A percentile compares a stretch with the other conserved stretches of the same genome.
These are phyloP conservation scores for Lagocephalus sceleratus DNA, from an alignment of 2,797 vertebrate species.

Conservation along the genomic window DNA sequence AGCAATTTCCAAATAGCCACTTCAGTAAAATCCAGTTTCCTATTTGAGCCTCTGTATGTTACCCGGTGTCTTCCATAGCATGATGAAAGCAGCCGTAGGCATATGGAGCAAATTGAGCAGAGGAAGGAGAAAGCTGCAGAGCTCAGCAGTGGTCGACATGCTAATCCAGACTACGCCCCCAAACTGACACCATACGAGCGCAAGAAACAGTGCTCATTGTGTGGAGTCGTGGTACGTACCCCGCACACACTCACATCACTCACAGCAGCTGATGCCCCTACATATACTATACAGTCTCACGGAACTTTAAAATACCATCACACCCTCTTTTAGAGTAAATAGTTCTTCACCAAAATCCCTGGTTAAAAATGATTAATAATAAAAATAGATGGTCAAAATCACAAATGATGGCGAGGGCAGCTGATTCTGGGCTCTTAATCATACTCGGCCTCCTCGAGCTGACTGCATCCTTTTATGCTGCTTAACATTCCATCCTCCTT, in stretches of 20 bases:
- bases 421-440: too few species aligned
- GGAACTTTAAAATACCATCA: too few species aligned
- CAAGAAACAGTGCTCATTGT: constrained; percentile 95
- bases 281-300: neutral
- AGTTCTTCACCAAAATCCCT: neutral
- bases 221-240: constrained; percentile 83
- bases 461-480: too few species aligned
- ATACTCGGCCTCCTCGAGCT: too few species aligned
- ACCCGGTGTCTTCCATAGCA: constrained; percentile 75
- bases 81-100: constrained; percentile 94
- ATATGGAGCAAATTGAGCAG: constrained; percentile 99
- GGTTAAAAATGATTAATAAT: too few species aligned
- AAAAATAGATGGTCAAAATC: too few species aligned
- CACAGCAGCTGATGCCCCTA: neutral
- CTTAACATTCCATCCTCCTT: too few species aligned
- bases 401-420: too few species aligned
- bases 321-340: too few species aligned
- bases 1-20: constrained; percentile 7
- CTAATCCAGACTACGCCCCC: constrained; percentile 94
- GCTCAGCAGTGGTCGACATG: constrained; percentile 94
- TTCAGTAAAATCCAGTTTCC: constrained; percentile 8
- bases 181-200: constrained; percentile 96
- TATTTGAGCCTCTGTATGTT: constrained; percentile 9
- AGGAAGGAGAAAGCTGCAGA: constrained; percentile 98
- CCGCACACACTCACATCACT: neutral